Conservation (phyloP, 1,140 invertebrate species). For the Brachionus manjavacas region DNA sequence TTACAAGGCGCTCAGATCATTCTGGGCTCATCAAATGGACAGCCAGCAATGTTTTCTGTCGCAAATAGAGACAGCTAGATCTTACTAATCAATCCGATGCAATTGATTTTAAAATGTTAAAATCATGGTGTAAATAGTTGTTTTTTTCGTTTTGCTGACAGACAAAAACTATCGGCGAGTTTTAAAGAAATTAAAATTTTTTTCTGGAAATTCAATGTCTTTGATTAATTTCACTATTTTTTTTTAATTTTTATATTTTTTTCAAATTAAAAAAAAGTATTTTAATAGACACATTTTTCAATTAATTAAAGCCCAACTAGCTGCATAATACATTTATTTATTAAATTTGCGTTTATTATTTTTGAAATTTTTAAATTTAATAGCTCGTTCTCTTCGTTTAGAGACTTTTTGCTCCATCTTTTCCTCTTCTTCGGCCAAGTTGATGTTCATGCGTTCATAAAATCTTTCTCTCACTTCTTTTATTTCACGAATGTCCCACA, state of each 20-base stretch:
- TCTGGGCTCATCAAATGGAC: background rate
- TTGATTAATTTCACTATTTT: background rate
- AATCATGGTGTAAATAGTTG: background rate
- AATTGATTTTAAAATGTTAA: background rate
- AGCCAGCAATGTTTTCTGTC: background rate
- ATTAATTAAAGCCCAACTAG: background rate
- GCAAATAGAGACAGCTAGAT: constrained; percentile 7
- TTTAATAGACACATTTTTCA: background rate
- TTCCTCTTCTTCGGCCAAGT: background rate
- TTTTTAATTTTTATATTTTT: background rate
- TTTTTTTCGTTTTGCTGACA: background rate
- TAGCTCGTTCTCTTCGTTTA: background rate
- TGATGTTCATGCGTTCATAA: background rate
- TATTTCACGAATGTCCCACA: constrained; percentile 36
- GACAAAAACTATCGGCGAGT: background rate
- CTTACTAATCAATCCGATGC: background rate
- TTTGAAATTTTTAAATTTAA: background rate
- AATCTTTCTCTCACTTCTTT: constrained; percentile 23
- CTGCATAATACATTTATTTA: background rate
- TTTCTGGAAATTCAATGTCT: background rate
- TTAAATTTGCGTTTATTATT: background rate
- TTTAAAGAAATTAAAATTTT: background rate
- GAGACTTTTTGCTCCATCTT: background rate
- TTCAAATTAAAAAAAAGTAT: background rate
- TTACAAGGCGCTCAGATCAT: constrained; percentile 32